Conservation (phyloP, 2,113 vertebrate species). For the Cyphomyrus plagiostoma region DNA sequence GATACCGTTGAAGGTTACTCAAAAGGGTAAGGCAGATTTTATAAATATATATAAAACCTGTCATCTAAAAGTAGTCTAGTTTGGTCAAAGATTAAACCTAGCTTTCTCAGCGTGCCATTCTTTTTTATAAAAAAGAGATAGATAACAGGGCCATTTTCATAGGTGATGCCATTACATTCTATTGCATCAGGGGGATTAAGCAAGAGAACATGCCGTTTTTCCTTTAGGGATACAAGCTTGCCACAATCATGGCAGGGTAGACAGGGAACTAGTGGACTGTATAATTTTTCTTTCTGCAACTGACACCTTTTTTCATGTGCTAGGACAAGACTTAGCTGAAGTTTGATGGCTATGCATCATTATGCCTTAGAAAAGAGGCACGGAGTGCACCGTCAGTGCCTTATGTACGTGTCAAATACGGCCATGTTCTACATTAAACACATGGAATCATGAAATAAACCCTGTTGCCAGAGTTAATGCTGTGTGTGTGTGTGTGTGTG, state of each 20-base stretch:
- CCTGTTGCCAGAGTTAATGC: constrained; percentile 51
- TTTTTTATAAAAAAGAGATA: constrained; percentile 31
- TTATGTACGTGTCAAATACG: constrained; percentile 62
- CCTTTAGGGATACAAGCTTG: constrained; percentile 48
- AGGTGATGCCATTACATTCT: constrained; percentile 34
- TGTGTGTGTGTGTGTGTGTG: constrained; percentile 37
- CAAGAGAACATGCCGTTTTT: constrained; percentile 59
- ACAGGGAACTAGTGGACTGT: constrained; percentile 60
- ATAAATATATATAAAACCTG: constrained; percentile 16
- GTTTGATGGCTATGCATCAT: constrained; percentile 69
- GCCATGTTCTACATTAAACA: constrained; percentile 69
- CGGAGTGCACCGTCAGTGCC: constrained; percentile 57
- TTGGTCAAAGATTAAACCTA: constrained; percentile 42
- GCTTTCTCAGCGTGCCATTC: constrained; percentile 38
- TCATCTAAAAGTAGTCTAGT: constrained; percentile 34
- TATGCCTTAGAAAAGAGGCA: constrained; percentile 63
- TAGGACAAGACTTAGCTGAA: constrained; percentile 57
- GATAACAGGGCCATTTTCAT: constrained; percentile 46
- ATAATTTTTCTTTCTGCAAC: constrained; percentile 56
- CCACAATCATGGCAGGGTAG: constrained; percentile 50
- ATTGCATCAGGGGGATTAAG: constrained; percentile 49
- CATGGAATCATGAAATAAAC: constrained; percentile 66
- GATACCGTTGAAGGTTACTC: constrained; percentile 1
- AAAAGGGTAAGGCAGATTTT: constrained; percentile 7
- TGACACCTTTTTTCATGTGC: constrained; percentile 65